A percentile compares a stretch with the other conserved stretches of the same genome.
phyloP scores from a whole-genome alignment of 64 coral and sea anemone species.

The Montipora efflorescens region DNA sequence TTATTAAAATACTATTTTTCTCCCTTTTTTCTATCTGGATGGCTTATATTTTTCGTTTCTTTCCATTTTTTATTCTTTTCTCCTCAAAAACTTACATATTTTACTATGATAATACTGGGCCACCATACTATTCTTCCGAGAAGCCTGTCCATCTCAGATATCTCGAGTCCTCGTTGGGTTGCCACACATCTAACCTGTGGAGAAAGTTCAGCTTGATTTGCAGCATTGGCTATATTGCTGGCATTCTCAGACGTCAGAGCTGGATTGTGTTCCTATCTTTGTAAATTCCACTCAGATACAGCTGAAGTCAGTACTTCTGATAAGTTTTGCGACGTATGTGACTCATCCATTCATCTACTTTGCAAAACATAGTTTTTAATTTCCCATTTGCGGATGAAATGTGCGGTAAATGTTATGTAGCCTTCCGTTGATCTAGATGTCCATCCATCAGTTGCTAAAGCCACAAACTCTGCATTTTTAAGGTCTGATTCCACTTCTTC shows the following conservation, averaged over 20 bases:
- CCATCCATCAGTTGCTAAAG: constrained; percentile 32
- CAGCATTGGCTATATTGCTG: not conserved
- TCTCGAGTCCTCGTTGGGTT: not conserved
- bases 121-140: not conserved
- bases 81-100: too few relatives aligned
- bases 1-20: too few relatives aligned
- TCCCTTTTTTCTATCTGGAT: too few relatives aligned
- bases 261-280: constrained; percentile 32
- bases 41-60: too few relatives aligned
- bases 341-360: not conserved
- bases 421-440: constrained; percentile 3
- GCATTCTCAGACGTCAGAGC: constrained; percentile 22
- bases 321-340: not conserved
- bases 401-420: constrained; percentile 1
- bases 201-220: not conserved
- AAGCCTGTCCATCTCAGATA: constrained; percentile 8
- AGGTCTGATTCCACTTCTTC: constrained; percentile 11
- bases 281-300: constrained; percentile 15
- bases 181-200: constrained; percentile 1
- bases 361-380: constrained; percentile 19
- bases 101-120: too few relatives aligned
- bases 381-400: not conserved
- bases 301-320: constrained; percentile 17
- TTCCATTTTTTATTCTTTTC: too few relatives aligned
- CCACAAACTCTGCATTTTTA: not conserved